A percentile compares a stretch with the other conserved stretches of the same genome.
phyloP scores from a whole-genome alignment of 2,888 invertebrate genomes.

The Argynnis bischoffii region DNA sequence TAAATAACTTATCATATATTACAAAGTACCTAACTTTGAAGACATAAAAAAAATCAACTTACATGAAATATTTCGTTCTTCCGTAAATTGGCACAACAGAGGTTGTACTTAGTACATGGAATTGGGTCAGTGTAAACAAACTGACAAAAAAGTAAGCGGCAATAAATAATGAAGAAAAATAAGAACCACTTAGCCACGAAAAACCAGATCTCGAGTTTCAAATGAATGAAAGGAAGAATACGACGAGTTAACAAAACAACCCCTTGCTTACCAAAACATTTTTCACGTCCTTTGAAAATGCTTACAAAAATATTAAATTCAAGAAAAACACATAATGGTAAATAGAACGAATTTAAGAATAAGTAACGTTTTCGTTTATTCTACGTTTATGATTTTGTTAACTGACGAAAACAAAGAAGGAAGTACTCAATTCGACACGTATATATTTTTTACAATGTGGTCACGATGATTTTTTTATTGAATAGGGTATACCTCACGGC shows the following conservation, averaged over 20 bases:
- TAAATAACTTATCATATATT: slow-evolving; percentile 6
- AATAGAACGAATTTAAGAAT: neutral
- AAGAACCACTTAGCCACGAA: slow-evolving; percentile 42
- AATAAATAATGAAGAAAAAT: slow-evolving; percentile 38
- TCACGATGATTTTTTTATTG: no score
- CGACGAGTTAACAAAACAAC: slow-evolving; percentile 29
- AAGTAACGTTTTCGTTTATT: slow-evolving; percentile 4
- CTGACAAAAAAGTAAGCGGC: slow-evolving; percentile 25
- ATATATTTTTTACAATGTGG: no score
- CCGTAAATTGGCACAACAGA: slow-evolving; percentile 27
- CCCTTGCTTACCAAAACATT: slow-evolving; percentile 33
- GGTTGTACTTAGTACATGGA: slow-evolving; percentile 23
- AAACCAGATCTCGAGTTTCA: slow-evolving; percentile 41
- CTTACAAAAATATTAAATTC: slow-evolving; percentile 25
- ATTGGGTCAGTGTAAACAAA: slow-evolving; percentile 33
- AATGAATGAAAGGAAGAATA: slow-evolving; percentile 32
- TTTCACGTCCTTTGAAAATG: slow-evolving; percentile 26
- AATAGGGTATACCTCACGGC: no score
- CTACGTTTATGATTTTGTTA: neutral
- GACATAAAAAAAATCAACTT: slow-evolving; percentile 1
- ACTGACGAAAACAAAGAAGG: no score
- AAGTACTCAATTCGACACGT: no score
- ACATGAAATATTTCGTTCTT: slow-evolving; percentile 18
- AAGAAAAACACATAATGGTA: slow-evolving; percentile 3
- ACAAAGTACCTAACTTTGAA: no score